Conservation (phyloP, 2,113 vertebrate genomes). For the Tautogolabrus adspersus region DNA sequence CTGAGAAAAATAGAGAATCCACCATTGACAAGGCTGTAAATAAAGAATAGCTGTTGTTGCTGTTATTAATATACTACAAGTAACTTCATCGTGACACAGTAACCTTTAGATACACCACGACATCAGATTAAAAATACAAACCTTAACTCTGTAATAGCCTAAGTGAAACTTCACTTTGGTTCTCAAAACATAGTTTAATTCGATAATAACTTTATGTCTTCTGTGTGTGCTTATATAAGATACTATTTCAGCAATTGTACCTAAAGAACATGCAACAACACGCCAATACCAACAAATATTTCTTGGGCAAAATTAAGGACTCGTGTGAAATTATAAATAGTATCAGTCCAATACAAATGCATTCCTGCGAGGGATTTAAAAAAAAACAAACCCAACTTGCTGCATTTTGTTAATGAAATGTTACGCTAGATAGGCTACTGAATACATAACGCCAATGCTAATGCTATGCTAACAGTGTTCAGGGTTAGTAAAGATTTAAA, state of each 20-base stretch:
- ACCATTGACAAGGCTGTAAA: neutral
- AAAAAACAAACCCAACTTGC: neutral
- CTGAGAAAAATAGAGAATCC: slow-evolving; percentile 14
- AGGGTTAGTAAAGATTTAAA: neutral
- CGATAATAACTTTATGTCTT: neutral
- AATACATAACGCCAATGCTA: neutral
- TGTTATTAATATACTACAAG: neutral
- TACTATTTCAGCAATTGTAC: too few relatives aligned
- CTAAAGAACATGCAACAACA: too few relatives aligned
- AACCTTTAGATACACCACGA: too few relatives aligned
- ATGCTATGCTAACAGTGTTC: slow-evolving; percentile 49
- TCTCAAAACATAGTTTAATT: neutral
- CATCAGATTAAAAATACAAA: too few relatives aligned
- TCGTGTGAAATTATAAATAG: too few relatives aligned
- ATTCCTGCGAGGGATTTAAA: accelerated
- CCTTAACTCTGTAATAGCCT: neutral
- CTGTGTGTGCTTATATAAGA: neutral
- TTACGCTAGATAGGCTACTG: neutral
- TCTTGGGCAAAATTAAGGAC: too few relatives aligned
- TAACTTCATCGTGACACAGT: too few relatives aligned
- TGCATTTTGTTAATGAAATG: neutral
- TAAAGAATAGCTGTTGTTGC: neutral
- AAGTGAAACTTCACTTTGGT: neutral
- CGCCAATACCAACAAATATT: too few relatives aligned
- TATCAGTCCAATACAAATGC: neutral